A percentile compares a stretch with the other conserved stretches of the same genome.
phyloP scores from a whole-genome alignment of 2,113 vertebrate genomes.

The Candoia aspera region DNA sequence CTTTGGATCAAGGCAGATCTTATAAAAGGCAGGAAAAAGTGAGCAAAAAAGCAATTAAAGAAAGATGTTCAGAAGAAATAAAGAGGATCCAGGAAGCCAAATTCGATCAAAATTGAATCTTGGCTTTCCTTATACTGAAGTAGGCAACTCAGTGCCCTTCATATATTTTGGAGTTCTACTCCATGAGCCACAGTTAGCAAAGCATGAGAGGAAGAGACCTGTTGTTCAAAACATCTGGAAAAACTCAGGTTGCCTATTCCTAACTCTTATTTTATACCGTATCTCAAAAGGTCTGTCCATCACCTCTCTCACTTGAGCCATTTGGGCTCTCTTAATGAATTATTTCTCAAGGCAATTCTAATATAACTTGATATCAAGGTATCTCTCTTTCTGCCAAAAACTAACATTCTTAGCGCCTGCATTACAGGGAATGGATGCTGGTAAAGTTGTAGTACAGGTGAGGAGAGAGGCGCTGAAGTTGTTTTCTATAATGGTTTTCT shows the following conservation, averaged over 20 bases:
- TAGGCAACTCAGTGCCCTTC: background rate
- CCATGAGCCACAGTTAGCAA: background rate
- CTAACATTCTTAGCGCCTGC: background rate
- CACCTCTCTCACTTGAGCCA: background rate
- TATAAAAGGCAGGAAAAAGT: background rate
- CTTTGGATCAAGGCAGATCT: background rate
- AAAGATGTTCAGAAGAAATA: background rate
- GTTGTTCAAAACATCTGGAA: background rate
- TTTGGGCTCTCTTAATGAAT: background rate
- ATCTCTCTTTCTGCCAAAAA: background rate
- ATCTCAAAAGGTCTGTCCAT: background rate
- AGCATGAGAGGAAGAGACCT: background rate
- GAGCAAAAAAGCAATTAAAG: background rate
- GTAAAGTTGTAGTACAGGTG: background rate
- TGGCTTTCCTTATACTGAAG: background rate
- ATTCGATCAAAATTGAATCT: slow-evolving; percentile 1
- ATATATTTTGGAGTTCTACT: background rate
- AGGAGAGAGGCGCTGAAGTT: too few relatives aligned
- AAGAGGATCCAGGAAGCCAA: background rate
- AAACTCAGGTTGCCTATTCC: background rate
- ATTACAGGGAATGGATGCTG: background rate
- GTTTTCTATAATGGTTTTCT: too few relatives aligned
- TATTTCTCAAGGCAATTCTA: background rate
- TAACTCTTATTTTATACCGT: background rate
- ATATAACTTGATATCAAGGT: background rate